A percentile compares a stretch with the other conserved stretches of the same genome.
These are phyloP conservation scores for Baccha elongata DNA, from an alignment of 2,888 invertebrate genomes.

Conservation along the genomic window DNA sequence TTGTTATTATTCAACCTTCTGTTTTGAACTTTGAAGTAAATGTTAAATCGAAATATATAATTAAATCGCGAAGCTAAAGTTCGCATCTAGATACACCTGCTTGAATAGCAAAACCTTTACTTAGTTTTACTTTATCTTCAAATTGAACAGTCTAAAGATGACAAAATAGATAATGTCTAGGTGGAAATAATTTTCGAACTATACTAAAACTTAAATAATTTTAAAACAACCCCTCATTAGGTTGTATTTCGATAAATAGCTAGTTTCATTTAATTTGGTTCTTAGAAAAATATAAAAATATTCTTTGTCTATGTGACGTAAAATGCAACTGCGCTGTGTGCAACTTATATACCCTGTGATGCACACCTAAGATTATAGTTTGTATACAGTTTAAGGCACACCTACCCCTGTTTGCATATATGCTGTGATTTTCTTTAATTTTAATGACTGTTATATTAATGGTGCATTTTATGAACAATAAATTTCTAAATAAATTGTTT, in stretches of 20 bases:
- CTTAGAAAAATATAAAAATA: neutral
- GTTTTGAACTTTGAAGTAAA: conserved; percentile 42
- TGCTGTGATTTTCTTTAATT: neutral
- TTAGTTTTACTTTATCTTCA: too few species aligned
- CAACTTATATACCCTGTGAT: neutral
- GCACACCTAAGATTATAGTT: neutral
- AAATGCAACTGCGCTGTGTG: conserved; percentile 21
- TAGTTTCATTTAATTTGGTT: conserved; percentile 13
- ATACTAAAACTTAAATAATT: conserved; percentile 7
- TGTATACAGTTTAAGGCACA: neutral
- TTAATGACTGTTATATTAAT: neutral
- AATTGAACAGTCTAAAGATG: too few species aligned
- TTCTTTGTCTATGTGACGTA: conserved; percentile 23
- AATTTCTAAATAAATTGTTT: neutral
- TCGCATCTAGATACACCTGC: too few species aligned
- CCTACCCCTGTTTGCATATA: neutral
- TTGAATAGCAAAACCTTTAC: neutral
- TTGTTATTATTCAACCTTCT: conserved; percentile 16
- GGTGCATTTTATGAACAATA: neutral
- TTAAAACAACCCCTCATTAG: neutral
- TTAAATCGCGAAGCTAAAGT: conserved; percentile 30
- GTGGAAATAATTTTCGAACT: neutral
- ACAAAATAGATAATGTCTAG: neutral
- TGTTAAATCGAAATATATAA: conserved; percentile 38
- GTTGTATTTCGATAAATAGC: neutral